A percentile compares a stretch with the other conserved stretches of the same genome.
Conservation (phyloP, 2,797 vertebrate genomes). For the Cossypha heuglini region DNA sequence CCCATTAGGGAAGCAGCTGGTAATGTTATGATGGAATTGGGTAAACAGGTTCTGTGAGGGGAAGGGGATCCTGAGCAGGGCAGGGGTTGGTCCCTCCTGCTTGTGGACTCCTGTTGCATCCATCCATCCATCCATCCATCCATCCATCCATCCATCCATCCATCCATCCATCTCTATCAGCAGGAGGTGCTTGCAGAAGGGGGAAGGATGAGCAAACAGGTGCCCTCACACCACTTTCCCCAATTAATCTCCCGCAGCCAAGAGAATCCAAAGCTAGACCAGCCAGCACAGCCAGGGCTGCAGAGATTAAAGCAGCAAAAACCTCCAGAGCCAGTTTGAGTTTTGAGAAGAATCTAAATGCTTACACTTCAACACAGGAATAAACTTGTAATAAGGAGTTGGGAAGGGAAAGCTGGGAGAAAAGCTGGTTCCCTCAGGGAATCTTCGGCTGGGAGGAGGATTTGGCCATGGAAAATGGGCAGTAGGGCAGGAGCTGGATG, state of each 20-base stretch:
- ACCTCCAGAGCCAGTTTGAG: neutral
- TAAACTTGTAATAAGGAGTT: neutral
- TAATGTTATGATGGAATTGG: accelerated
- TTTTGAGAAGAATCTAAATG: neutral
- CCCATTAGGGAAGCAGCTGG: neutral
- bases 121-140: neutral
- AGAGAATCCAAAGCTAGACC: neutral
- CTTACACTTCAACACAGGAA: neutral
- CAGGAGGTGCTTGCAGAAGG: neutral
- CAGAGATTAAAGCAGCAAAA: neutral
- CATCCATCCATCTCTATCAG: neutral
- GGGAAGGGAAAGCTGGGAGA: neutral
- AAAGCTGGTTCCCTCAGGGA: neutral
- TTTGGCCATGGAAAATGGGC: accelerated
- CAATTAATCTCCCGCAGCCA: neutral
- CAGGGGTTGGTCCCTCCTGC: neutral
- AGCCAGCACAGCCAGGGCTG: neutral
- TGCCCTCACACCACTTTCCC: neutral
- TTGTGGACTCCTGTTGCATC: neutral
- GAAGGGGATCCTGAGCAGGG: neutral
- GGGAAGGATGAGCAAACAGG: neutral
- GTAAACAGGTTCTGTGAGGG: accelerated
- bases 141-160: neutral
- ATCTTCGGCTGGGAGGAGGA: neutral
- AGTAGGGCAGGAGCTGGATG: neutral